These are phyloP conservation scores for Alethe castanea DNA, from an alignment of 2,113 vertebrate genomes.

Conservation along the genomic window DNA sequence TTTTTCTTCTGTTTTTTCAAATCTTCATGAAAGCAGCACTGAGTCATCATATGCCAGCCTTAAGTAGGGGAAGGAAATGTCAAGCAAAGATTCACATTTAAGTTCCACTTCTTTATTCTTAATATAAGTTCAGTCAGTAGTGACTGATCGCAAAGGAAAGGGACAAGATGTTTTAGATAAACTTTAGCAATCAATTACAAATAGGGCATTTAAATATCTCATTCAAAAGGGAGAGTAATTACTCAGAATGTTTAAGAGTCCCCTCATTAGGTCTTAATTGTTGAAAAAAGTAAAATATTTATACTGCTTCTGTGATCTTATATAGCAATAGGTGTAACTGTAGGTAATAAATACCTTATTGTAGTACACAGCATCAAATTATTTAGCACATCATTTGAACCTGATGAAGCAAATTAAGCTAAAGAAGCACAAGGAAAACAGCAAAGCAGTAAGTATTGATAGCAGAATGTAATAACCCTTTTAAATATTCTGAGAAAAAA, in stretches of 20 bases:
- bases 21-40: neutral
- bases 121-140: neutral
- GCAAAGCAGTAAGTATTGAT: conserved; percentile 9
- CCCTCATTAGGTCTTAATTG: neutral
- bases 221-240: neutral
- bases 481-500: neutral
- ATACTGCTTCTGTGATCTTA: neutral
- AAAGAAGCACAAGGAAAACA: conserved; percentile 42
- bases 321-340: neutral
- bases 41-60: neutral
- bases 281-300: neutral
- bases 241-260: neutral
- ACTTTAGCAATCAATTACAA: neutral
- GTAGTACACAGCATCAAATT: conserved; percentile 1
- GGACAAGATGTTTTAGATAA: neutral
- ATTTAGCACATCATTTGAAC: conserved; percentile 48
- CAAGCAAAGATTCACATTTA: neutral
- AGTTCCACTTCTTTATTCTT: neutral
- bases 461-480: conserved; percentile 24
- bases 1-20: neutral
- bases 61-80: neutral
- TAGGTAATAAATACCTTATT: conserved; percentile 6
- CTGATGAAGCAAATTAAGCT: conserved; percentile 50
- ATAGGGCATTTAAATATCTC: neutral
- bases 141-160: neutral